These are phyloP conservation scores for Nomada flava DNA, from an alignment of 2,888 invertebrate genomes.

Conservation along the genomic window DNA sequence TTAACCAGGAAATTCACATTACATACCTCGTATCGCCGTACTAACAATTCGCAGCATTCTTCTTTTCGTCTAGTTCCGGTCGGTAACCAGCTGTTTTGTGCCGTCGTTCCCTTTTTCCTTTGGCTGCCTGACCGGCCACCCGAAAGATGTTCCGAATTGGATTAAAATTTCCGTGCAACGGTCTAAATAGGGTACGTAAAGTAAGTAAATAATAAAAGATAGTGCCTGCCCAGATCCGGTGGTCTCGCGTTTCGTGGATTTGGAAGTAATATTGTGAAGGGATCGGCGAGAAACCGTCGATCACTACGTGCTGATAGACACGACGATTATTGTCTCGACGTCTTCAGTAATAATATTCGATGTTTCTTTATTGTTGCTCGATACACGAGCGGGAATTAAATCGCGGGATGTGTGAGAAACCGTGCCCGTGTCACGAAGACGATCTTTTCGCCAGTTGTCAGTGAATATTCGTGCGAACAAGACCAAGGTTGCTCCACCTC, in stretches of 20 bases:
- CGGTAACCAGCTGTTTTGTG: conserved; percentile 79
- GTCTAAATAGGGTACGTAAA: conserved; percentile 81
- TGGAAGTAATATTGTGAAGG: not conserved
- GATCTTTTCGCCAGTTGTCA: conserved; percentile 54
- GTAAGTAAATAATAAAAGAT: conserved; percentile 41
- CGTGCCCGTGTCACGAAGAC: conserved; percentile 5
- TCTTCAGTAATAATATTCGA: conserved; percentile 22
- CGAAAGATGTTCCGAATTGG: conserved; percentile 84
- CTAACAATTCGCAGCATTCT: conserved; percentile 78
- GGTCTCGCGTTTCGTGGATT: conserved; percentile 1
- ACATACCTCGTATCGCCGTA: conserved; percentile 73
- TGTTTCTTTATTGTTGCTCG: conserved; percentile 12
- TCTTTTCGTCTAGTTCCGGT: conserved; percentile 67
- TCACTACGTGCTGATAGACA: conserved; percentile 16
- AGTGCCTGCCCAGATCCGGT: not conserved
- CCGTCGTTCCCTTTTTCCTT: conserved; percentile 79
- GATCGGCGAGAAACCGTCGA: not conserved
- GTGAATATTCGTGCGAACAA: conserved; percentile 63
- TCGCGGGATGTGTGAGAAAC: conserved; percentile 13
- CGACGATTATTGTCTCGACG: conserved; percentile 22
- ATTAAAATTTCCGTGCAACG: conserved; percentile 83
- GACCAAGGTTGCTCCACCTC: conserved; percentile 70
- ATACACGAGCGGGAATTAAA: not conserved
- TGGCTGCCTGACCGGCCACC: conserved; percentile 80
- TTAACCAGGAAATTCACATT: not conserved